These are phyloP conservation scores for Synanthedon andrenaeformis DNA, from an alignment of 2,888 invertebrate species.

Conservation along the genomic window DNA sequence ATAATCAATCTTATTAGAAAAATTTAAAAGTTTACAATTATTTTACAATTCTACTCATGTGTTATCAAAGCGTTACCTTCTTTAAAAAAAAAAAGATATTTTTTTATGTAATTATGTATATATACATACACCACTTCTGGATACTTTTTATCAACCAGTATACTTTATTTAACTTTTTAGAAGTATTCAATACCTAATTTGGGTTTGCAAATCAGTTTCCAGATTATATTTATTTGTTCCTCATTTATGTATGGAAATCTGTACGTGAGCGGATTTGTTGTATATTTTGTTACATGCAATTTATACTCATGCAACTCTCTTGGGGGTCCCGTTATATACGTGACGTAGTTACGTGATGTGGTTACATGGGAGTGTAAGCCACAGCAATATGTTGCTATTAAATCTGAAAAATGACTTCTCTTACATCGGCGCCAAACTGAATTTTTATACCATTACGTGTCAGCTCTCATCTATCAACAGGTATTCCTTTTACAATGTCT, in stretches of 20 bases:
- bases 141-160: too few species aligned
- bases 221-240: too few species aligned
- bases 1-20: too few species aligned
- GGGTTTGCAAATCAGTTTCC: too few species aligned
- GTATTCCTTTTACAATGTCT: neutral
- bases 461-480: neutral
- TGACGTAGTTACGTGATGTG: conserved; percentile 15
- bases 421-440: neutral
- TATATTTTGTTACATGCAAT: conserved; percentile 29
- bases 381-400: conserved; percentile 27
- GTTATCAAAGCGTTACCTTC: too few species aligned
- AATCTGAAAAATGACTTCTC: conserved; percentile 10
- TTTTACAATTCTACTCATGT: too few species aligned
- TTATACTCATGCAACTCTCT: conserved; percentile 25
- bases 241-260: conserved; percentile 24
- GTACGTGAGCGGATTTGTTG: conserved; percentile 18
- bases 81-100: too few species aligned
- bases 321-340: conserved; percentile 14
- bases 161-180: too few species aligned
- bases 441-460: neutral
- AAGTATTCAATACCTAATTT: too few species aligned
- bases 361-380: conserved; percentile 1
- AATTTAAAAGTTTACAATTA: too few species aligned
- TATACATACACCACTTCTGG: too few species aligned
- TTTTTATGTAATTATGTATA: too few species aligned